Evolutionary conservation across 2,797 vertebrate species (phyloP), one percentile per base, ranked within the genome.

Genomic region (Argya squamiceps): DNA sequence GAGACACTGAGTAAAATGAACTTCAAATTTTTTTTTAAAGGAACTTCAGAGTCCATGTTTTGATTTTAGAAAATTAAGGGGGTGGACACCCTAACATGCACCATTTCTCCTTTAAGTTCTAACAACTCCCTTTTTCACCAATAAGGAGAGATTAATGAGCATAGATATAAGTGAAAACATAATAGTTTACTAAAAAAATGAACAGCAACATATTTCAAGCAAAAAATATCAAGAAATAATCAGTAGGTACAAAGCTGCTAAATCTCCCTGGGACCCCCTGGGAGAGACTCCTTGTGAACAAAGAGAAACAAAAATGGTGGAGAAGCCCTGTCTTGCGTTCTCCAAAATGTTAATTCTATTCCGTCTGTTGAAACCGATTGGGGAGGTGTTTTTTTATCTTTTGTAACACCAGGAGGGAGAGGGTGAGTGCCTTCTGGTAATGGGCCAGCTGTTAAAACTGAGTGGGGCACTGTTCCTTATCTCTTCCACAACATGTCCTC

Each of bases 241-340:
- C 20, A 7, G 16, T 22, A 34, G n/a, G 39, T 21, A 46, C 20
- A 34, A 69, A 62, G 24, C 23, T 1, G 0, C 7, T 62, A 30
- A 69, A 34, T 39, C 12, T 34, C 34, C 41, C 41, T 41, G 41
- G 41, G 16, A 41, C 41, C 17, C 41, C 41, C 41, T 41, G 41
- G 41, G 41, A 26, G 5, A 26, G 29, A 41, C 26, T 12, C 5
- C 7, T 13, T 0, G 2, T 19, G 29, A 39, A 20, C 16, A 62
- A 53, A 21, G 29, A 46, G 11, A 53, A 62, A 46, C 12, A 44
- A 53, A 62, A 46, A 62, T 12, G 19, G 12, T 32, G 37, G 32
- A 19, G 15, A 60, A 58, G 8, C 41, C 41, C 41, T 41, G 41
- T 41, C 41, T 37, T 37, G 37, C 9, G 11, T 37, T 37, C 37